Base-by-base conservation (phyloP, 2,113 vertebrate genomes). In the Hippocampus comes region DNA sequence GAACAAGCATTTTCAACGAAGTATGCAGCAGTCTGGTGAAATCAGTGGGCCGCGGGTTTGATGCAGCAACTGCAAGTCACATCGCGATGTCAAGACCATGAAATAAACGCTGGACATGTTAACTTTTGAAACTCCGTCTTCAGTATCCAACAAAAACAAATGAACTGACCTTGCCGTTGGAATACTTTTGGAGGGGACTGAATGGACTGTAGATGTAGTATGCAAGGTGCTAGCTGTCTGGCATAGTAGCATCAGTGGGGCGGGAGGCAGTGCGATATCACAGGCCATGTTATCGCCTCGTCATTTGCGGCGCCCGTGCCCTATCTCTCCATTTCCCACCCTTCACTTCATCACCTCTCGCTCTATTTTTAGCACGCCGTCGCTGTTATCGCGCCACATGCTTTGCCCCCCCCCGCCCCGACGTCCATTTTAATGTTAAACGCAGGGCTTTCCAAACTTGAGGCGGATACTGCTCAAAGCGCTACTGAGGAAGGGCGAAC, bases 401-500 rank as follows among this genome's bases (percentile, higher is more conserved):
- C 57, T 71, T 25, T 15, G 79, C 72, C 59, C 86, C 74, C 75
- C 79, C 85, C 86, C 77, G 84, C 79, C 80, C 79, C 80, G 34
- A 6, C 5, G 34, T 38, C 34, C 34, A 38, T 38, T 17, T 82
- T 83, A 78, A 86, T 86, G 87, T 84, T 83, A 78, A 78, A 81
- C 68, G 38, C 71, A 70, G 79, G 84, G 74, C 76, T 86, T 85
- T 80, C 82, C 68, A 82, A 38, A 38, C 34, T 38, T 38, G 34
- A 38, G 34, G 34, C 7, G 43, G 63, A 66, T 1, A 73, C 56
- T 43, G 53, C 59, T 55, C 48, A 70, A n/a, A 34, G 57, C 34
- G 34, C 34, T 5, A 38, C 34, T 38, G 5, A 7, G 46, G 56
- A 80, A 72, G 70, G 23, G 20, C 30, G 77, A 84, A 87, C 82